Base-by-base conservation (phyloP, 1,140 invertebrate genomes). In the Leptinotarsa undecemlineata region DNA sequence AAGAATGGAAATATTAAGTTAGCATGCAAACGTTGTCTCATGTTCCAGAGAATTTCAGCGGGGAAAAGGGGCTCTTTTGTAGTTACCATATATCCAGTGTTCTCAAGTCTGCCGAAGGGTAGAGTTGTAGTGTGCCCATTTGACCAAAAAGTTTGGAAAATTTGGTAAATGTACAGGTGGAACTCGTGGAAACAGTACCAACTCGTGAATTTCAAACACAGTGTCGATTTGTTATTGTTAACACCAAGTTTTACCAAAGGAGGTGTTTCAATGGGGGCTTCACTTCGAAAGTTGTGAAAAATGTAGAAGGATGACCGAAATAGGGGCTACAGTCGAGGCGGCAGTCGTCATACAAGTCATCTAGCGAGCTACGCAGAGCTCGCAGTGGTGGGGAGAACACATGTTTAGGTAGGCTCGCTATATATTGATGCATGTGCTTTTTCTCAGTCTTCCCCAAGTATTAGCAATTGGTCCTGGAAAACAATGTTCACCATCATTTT, bases 41-140 rank as follows among this genome's bases (percentile, higher is more conserved):
- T 85, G 84, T 83, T 85, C 85, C 85, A 87, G 87, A 87, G 88
- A 88, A 88, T 86, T 86, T 86, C 86, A 72, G 85, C 85, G 87
- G 86, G 87, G 78, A 68, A 80, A 78, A 77, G 82, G 78, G 79
- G 76, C 71, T 77, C 79, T 82, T 64, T 84, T 82, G 82, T 84
- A 83, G 82, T 84, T 84, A 83, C 82, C 83, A 84, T 84, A 84
- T 84, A 84, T 84, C 83, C 83, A 84, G 83, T 84, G 81, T 84
- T 84, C 83, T 84, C 83, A 84, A 84, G 83, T 83, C 83, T 79
- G 82, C 78, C 83, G 82, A 76, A 73, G 80, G 79, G 82, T 79
- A 78, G 79, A 82, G 78, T 82, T 77, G 78, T 76, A 68, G 23
- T 68, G 66, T 68, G 23, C 42, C 66, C 42, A 42, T 57, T 19